Evolutionary conservation across 2,797 vertebrate species (phyloP).

Genomic region (Tenualosa ilisha): DNA sequence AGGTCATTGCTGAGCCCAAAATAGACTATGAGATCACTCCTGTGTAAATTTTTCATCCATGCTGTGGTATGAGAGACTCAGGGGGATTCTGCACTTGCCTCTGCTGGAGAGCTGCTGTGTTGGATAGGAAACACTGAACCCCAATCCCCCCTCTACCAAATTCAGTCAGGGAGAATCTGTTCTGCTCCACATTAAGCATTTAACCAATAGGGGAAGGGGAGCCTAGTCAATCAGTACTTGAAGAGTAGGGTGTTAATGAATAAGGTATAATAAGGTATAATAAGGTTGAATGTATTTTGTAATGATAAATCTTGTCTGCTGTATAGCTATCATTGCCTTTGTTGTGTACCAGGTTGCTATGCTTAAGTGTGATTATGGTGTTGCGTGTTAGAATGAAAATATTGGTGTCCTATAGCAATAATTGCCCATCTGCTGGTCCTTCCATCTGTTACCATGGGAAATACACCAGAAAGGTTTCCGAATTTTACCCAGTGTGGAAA

Average conservation of each 20-base stretch:
- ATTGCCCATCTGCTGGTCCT: neutral
- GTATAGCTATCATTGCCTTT: neutral
- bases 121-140: slow-evolving; percentile 55
- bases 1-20: slow-evolving; percentile 74
- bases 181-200: slow-evolving; percentile 32
- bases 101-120: slow-evolving; percentile 57
- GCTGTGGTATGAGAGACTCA: slow-evolving; percentile 72
- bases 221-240: neutral
- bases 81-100: slow-evolving; percentile 64
- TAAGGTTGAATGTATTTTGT: neutral
- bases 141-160: slow-evolving; percentile 42
- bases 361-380: slow-evolving; percentile 1
- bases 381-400: neutral
- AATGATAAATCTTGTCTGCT: neutral
- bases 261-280: neutral
- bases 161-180: slow-evolving; percentile 38
- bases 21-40: slow-evolving; percentile 81
- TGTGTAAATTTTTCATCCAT: slow-evolving; percentile 80
- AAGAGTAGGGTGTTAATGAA: neutral
- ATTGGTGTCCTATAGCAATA: neutral
- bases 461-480: neutral
- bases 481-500: neutral
- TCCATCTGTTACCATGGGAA: neutral
- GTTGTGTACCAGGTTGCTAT: neutral
- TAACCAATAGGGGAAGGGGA: neutral